These are phyloP conservation scores for Stegodyphus dumicola DNA, from an alignment of 1,140 invertebrate species.

Conservation along the genomic window DNA sequence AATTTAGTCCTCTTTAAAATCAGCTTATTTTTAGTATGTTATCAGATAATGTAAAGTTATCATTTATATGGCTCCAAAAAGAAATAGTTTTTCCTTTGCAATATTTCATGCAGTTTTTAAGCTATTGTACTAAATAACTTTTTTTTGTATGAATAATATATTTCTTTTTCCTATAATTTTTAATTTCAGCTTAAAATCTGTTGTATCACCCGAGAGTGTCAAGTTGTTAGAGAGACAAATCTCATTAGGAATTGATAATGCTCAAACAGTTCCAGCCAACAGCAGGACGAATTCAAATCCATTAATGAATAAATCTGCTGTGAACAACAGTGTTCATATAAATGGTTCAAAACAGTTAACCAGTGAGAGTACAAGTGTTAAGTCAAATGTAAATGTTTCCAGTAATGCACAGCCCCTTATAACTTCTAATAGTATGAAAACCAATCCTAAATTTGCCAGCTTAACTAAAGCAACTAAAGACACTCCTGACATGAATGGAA, in stretches of 20 bases:
- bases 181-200: constrained; percentile 35
- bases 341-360: constrained; percentile 15
- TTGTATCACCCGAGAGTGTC: constrained; percentile 32
- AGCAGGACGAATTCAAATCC: background rate
- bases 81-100: no score
- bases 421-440: background rate
- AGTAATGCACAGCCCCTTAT: background rate
- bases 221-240: constrained; percentile 25
- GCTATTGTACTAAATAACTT: no score
- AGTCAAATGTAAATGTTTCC: constrained; percentile 21
- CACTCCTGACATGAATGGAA: constrained; percentile 29
- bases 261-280: background rate
- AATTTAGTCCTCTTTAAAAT: no score
- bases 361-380: constrained; percentile 13
- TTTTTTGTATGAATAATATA: no score
- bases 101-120: no score
- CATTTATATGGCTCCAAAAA: no score
- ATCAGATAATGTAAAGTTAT: no score
- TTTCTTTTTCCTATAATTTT: no score
- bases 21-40: no score
- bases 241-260: background rate
- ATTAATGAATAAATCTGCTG: constrained; percentile 5
- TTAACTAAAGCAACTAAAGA: constrained; percentile 20
- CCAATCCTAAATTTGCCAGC: background rate
- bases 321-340: constrained; percentile 8